A percentile compares a stretch with the other conserved stretches of the same genome.
phyloP scores from a whole-genome alignment of 2,888 invertebrate genomes.

The Caenorhabditis macrosperma region DNA sequence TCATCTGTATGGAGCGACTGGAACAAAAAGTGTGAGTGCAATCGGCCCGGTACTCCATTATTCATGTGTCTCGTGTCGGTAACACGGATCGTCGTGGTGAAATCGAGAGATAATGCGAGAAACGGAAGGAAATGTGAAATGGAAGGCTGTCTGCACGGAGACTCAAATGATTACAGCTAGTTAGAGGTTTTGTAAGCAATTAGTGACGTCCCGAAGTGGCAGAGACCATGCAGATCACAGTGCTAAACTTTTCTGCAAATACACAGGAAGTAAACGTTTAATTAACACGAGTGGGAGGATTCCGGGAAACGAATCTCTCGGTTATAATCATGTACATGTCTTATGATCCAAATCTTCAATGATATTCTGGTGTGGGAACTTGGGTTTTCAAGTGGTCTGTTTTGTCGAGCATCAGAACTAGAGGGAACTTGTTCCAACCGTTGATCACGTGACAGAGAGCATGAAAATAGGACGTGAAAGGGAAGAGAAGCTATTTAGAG shows the following conservation, averaged over 20 bases:
- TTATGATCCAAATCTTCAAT: neutral
- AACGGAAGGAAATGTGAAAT: neutral
- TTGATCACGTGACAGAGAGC: neutral
- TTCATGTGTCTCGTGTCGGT: slow-evolving; percentile 22
- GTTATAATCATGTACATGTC: neutral
- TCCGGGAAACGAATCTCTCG: too few species aligned
- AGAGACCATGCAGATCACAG: neutral
- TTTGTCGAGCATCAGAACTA: neutral
- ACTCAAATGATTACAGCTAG: neutral
- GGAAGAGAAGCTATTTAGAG: neutral
- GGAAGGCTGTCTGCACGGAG: neutral
- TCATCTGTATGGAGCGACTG: slow-evolving; percentile 26
- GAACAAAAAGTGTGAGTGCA: slow-evolving; percentile 34
- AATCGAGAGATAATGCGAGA: neutral
- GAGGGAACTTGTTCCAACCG: neutral
- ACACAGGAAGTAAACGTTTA: too few species aligned
- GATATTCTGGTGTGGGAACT: neutral
- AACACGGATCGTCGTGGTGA: neutral
- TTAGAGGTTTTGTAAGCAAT: neutral
- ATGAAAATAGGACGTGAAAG: neutral
- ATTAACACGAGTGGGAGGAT: too few species aligned
- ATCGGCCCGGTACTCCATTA: slow-evolving; percentile 17
- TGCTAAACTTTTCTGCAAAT: too few species aligned
- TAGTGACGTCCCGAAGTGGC: neutral
- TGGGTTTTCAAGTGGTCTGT: neutral